Conservation (phyloP, 2,113 vertebrate species). For the Hyaena hyaena region DNA sequence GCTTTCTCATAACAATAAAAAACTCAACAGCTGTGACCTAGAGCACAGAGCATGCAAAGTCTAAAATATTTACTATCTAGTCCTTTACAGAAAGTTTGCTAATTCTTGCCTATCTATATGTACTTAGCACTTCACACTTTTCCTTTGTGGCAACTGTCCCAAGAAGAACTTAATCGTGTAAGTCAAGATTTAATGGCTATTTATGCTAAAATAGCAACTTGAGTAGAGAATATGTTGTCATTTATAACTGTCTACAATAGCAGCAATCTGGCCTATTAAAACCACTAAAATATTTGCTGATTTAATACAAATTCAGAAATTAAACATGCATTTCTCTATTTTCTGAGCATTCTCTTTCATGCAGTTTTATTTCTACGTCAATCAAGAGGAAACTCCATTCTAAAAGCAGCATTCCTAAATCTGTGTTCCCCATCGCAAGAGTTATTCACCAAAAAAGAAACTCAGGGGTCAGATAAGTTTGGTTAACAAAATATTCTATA, state of each 20-base stretch:
- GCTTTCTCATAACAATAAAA: background rate
- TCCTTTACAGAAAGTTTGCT: background rate
- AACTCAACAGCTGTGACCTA: background rate
- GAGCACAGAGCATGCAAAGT: background rate
- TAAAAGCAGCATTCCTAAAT: background rate
- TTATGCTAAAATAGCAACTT: background rate
- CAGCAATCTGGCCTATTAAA: background rate
- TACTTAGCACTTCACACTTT: background rate
- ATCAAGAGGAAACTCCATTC: background rate
- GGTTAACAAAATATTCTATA: background rate
- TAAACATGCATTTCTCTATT: background rate
- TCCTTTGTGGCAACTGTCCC: background rate
- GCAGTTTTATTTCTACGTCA: background rate
- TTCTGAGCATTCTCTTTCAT: background rate
- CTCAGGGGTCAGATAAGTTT: background rate
- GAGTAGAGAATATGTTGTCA: background rate
- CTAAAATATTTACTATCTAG: background rate
- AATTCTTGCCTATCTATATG: background rate
- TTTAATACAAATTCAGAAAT: background rate
- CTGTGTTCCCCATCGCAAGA: background rate
- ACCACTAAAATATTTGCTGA: background rate
- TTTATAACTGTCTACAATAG: background rate
- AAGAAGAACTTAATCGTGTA: background rate
- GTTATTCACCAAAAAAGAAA: background rate
- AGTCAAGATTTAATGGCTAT: background rate